These are phyloP conservation scores for Eristalinus sepulchralis DNA, from an alignment of 2,888 invertebrate genomes.

Conservation along the genomic window DNA sequence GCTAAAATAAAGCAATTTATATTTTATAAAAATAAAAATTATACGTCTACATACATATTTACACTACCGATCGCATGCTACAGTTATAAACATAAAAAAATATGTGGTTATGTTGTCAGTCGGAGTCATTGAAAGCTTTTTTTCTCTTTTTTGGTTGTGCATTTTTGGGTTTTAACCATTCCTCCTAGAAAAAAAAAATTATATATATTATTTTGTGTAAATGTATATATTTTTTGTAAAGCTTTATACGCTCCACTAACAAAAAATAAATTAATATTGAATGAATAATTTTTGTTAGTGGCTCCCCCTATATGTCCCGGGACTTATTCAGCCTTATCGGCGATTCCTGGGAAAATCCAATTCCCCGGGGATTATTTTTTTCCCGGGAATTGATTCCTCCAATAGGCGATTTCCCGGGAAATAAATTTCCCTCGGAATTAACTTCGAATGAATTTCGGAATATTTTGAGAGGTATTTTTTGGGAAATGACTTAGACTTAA, in stretches of 20 bases:
- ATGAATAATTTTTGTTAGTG: too few relatives aligned
- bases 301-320: too few relatives aligned
- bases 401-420: too few relatives aligned
- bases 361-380: too few relatives aligned
- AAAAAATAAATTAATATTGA: too few relatives aligned
- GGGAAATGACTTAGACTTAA: too few relatives aligned
- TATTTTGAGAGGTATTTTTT: too few relatives aligned
- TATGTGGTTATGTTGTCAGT: constrained; percentile 85
- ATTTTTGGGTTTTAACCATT: constrained; percentile 91
- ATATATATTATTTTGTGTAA: neutral
- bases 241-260: neutral
- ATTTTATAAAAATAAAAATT: constrained; percentile 56
- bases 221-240: constrained; percentile 26
- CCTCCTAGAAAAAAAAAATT: constrained; percentile 86
- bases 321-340: too few relatives aligned
- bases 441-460: too few relatives aligned
- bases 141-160: constrained; percentile 93
- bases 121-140: constrained; percentile 94
- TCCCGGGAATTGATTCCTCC: too few relatives aligned
- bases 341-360: too few relatives aligned
- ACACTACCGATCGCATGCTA: constrained; percentile 23
- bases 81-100: constrained; percentile 33
- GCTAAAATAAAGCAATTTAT: constrained; percentile 73
- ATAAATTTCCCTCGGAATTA: too few relatives aligned
- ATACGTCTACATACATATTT: constrained; percentile 61